Percentiles rank a stretch among this genome's conserved stretches.
phyloP scores from a whole-genome alignment of 2,888 invertebrate genomes.

The Eristalinus aeneus region DNA sequence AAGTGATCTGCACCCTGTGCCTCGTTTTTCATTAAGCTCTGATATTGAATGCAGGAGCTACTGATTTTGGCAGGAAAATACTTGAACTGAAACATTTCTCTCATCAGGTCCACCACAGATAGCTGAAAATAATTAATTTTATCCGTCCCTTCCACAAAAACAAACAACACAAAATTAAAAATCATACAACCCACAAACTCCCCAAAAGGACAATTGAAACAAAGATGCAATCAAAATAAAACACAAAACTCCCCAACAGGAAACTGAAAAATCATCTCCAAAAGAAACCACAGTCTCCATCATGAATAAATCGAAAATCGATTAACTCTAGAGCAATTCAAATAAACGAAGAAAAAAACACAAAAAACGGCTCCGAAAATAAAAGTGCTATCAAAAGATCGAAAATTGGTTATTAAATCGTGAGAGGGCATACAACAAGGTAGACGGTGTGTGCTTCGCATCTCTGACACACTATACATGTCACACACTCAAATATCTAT shows the following conservation, averaged over 20 bases:
- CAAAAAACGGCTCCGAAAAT: background rate
- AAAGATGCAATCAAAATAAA: background rate
- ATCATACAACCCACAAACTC: background rate
- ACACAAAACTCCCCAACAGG: background rate
- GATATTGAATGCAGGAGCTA: no score
- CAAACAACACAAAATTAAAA: constrained; percentile 11
- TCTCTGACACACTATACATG: constrained; percentile 27
- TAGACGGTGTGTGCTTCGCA: constrained; percentile 14
- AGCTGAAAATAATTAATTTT: no score
- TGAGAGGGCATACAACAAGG: constrained; percentile 31
- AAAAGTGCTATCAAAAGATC: constrained; percentile 33
- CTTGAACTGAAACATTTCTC: no score
- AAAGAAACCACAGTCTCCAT: background rate
- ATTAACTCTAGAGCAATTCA: constrained; percentile 42
- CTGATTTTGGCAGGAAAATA: no score
- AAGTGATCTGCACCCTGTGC: no score
- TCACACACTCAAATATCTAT: constrained; percentile 40
- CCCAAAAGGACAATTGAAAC: background rate
- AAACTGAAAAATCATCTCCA: constrained; percentile 1
- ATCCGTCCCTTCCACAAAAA: background rate
- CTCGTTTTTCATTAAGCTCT: no score
- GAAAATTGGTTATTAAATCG: constrained; percentile 54
- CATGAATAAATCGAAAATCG: constrained; percentile 20
- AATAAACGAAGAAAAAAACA: constrained; percentile 9
- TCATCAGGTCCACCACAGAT: no score